Evolutionary conservation across 2,113 vertebrate species (phyloP).

Genomic region (Marmota monax): DNA sequence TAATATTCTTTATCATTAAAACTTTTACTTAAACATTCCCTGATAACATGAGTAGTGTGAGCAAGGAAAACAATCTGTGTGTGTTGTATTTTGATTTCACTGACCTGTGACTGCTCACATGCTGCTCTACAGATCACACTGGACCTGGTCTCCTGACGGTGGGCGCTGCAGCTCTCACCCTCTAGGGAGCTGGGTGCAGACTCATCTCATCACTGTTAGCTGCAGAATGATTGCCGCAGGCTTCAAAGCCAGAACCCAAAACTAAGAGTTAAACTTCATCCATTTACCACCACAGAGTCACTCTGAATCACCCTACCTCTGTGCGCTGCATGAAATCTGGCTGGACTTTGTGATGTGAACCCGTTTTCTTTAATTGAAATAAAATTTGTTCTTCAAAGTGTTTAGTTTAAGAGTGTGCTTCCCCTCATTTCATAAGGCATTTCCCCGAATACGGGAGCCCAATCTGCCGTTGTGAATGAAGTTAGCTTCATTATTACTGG

Average conservation of each 20-base stretch:
- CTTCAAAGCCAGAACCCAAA: conserved; percentile 3
- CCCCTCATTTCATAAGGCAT: background rate
- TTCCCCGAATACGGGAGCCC: background rate
- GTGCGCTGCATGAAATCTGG: conserved; percentile 16
- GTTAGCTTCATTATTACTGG: rapidly evolving
- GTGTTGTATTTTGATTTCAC: background rate
- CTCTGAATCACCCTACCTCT: background rate
- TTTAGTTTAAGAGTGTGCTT: background rate
- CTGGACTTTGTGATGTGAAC: background rate
- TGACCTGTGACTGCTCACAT: background rate
- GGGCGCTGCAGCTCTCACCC: background rate
- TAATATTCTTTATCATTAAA: background rate
- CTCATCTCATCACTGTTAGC: background rate
- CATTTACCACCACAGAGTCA: background rate
- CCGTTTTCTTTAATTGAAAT: conserved; percentile 49
- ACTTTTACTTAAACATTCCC: background rate
- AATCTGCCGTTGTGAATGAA: background rate
- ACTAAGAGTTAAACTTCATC: background rate
- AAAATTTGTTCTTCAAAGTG: conserved; percentile 63
- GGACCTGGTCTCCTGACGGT: background rate
- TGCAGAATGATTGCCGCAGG: background rate
- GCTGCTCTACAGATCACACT: background rate
- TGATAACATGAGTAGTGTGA: background rate
- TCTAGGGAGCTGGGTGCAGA: background rate
- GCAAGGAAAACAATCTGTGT: background rate